Evolutionary conservation across 2,888 invertebrate species (phyloP).

Genomic region (Cephus sareptanus): DNA sequence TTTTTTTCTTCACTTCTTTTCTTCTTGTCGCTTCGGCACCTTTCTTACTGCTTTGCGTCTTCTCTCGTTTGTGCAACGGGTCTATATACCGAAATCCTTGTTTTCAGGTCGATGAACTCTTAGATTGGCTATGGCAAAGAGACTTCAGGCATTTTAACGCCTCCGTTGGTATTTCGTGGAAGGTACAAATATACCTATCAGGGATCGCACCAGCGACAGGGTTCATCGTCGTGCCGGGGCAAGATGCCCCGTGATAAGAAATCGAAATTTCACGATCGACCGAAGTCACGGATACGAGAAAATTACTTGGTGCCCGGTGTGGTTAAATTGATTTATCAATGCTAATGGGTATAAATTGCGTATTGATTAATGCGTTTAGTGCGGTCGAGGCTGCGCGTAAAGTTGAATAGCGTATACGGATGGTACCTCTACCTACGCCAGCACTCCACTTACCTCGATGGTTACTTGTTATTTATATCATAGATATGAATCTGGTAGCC

Average conservation of each 20-base stretch:
- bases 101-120: too few relatives aligned
- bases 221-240: too few relatives aligned
- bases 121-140: too few relatives aligned
- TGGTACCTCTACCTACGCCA: background rate
- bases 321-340: constrained; percentile 53
- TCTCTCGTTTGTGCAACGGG: too few relatives aligned
- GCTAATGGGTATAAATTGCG: constrained; percentile 48
- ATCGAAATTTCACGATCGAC: too few relatives aligned
- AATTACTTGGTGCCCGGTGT: constrained; percentile 24
- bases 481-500: constrained; percentile 42
- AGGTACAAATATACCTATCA: too few relatives aligned
- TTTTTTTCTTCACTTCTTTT: background rate
- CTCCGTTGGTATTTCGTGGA: too few relatives aligned
- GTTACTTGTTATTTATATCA: constrained; percentile 30
- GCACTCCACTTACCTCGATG: constrained; percentile 5
- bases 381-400: background rate
- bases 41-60: background rate
- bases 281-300: constrained; percentile 5
- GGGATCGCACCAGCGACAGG: too few relatives aligned
- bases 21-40: background rate
- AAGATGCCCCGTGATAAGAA: too few relatives aligned
- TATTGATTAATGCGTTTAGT: constrained; percentile 43
- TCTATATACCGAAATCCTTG: too few relatives aligned
- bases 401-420: background rate
- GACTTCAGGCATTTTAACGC: too few relatives aligned